phyloP scores from a whole-genome alignment of 2,888 invertebrate species.

The Empis livida region DNA sequence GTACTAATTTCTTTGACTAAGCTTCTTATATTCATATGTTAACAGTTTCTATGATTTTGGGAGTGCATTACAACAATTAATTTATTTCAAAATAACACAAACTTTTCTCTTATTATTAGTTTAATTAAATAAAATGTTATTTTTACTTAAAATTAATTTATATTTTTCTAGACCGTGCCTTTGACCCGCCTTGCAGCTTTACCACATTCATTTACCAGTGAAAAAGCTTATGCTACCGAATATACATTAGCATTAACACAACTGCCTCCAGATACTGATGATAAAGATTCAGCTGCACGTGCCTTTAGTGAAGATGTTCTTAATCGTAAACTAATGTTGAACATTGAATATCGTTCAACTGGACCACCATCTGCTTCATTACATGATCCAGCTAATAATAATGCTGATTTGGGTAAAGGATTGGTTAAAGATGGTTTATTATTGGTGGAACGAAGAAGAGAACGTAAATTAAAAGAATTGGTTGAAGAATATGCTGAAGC shows the following conservation, averaged over 20 bases:
- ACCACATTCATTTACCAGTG: constrained; percentile 59
- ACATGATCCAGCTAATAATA: constrained; percentile 30
- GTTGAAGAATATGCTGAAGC: constrained; percentile 72
- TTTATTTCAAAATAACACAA: background rate
- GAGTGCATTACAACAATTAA: no score
- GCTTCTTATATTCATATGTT: no score
- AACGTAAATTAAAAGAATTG: constrained; percentile 66
- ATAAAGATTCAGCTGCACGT: constrained; percentile 58
- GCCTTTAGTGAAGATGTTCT: constrained; percentile 49
- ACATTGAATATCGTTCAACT: constrained; percentile 58
- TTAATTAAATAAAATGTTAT: background rate
- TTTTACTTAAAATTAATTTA: no score
- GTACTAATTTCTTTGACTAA: no score
- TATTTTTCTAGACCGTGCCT: constrained; percentile 40
- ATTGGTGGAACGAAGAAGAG: constrained; percentile 66
- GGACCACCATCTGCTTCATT: constrained; percentile 30
- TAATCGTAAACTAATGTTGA: constrained; percentile 66
- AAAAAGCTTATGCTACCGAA: constrained; percentile 75
- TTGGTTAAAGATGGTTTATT: constrained; percentile 78
- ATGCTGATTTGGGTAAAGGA: constrained; percentile 47
- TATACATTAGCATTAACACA: constrained; percentile 72
- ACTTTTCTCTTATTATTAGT: background rate
- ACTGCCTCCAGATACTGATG: constrained; percentile 80
- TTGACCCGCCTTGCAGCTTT: constrained; percentile 65
- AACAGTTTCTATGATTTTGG: no score